Evolutionary conservation across 2,797 vertebrate genomes (phyloP).

Genomic region (Schizopygopsis malacanthus): DNA sequence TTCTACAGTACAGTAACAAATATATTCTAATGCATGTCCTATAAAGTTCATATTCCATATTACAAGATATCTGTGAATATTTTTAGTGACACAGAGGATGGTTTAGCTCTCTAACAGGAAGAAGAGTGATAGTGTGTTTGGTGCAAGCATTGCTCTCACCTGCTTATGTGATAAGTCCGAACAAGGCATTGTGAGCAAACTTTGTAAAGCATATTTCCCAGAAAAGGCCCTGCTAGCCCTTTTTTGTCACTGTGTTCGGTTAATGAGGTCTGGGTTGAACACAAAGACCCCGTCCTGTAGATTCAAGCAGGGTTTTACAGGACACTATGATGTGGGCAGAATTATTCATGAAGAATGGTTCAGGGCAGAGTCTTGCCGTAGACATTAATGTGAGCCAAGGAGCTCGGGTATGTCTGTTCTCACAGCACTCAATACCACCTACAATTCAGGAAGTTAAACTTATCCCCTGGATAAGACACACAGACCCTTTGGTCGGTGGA

Average conservation of each 20-base stretch:
- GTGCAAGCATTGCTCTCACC: neutral
- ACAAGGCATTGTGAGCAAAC: neutral
- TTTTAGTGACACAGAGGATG: neutral
- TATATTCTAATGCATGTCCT: neutral
- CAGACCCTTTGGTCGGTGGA: slow-evolving; percentile 4
- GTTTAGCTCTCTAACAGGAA: neutral
- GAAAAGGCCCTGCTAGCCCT: neutral
- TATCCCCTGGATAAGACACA: slow-evolving; percentile 20
- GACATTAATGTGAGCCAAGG: slow-evolving; percentile 65
- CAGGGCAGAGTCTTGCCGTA: slow-evolving; percentile 59
- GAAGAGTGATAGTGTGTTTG: neutral
- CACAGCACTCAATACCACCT: slow-evolving; percentile 15
- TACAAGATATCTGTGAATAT: neutral
- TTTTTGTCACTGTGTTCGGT: slow-evolving; percentile 45
- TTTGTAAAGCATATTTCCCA: neutral
- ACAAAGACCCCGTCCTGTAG: slow-evolving; percentile 45
- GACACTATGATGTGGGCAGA: slow-evolving; percentile 71
- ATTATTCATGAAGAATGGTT: slow-evolving; percentile 68
- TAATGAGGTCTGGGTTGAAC: slow-evolving; percentile 70
- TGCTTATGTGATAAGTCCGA: neutral
- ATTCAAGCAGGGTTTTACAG: slow-evolving; percentile 71
- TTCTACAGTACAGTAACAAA: neutral
- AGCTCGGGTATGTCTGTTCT: slow-evolving; percentile 64
- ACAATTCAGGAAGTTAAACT: neutral
- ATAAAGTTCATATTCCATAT: neutral